phyloP scores from a whole-genome alignment of 2,797 vertebrate genomes.

The Pantherophis alleghaniensis region DNA sequence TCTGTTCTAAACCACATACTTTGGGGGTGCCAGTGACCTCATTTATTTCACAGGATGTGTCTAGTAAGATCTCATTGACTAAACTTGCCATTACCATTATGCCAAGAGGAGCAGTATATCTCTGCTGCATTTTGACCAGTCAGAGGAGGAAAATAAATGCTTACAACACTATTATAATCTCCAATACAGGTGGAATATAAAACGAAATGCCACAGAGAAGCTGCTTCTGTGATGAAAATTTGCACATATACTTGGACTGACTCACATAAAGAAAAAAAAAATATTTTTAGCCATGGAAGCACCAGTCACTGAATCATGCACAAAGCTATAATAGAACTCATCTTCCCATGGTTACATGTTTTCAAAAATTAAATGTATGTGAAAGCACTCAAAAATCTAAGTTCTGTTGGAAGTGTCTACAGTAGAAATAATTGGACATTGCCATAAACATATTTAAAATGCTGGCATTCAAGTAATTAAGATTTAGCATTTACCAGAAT shows the following conservation, averaged over 20 bases:
- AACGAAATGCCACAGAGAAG: neutral
- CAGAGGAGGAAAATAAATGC: neutral
- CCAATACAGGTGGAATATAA: neutral
- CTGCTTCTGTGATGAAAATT: neutral
- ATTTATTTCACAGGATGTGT: neutral
- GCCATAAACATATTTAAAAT: conserved; percentile 62
- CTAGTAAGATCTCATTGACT: neutral
- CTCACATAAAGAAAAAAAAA: neutral
- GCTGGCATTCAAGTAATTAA: conserved; percentile 74
- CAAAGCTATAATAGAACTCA: neutral
- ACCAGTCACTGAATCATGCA: neutral
- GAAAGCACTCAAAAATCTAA: conserved; percentile 60
- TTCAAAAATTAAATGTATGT: conserved; percentile 9
- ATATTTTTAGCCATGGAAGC: neutral
- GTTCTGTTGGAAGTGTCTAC: conserved; percentile 48
- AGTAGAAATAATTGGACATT: conserved; percentile 58
- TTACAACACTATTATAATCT: neutral
- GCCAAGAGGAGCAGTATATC: neutral
- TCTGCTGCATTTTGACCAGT: neutral
- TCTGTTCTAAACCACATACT: neutral
- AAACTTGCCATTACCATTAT: neutral
- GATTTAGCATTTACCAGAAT: conserved; percentile 67
- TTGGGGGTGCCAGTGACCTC: neutral
- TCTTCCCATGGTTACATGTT: neutral
- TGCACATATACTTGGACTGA: neutral